Evolutionary conservation across 2,888 invertebrate genomes (phyloP).

Genomic region (Tillus elongatus): DNA sequence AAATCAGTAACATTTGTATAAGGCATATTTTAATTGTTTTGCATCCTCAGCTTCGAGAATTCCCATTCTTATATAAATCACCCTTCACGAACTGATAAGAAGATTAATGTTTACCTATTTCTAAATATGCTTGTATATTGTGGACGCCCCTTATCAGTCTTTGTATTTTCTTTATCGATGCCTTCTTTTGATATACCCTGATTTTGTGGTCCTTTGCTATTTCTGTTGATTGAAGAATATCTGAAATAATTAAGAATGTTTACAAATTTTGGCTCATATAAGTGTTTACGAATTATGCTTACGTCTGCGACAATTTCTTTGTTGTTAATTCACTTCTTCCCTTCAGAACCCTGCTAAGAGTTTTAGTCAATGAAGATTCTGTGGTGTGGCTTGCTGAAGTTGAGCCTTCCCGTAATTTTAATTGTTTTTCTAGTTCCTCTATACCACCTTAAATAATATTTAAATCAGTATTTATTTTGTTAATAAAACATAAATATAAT

Average conservation of each 20-base stretch:
- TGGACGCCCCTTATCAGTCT: slow-evolving; percentile 41
- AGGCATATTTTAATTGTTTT: too few relatives aligned
- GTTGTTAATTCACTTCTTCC: neutral
- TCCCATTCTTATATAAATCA: too few relatives aligned
- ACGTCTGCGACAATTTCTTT: too few relatives aligned
- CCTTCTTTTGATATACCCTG: slow-evolving; percentile 40
- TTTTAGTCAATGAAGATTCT: slow-evolving; percentile 61
- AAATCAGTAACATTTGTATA: too few relatives aligned
- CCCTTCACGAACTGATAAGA: too few relatives aligned
- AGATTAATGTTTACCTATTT: slow-evolving; percentile 30
- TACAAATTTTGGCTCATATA: slow-evolving; percentile 39
- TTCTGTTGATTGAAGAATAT: slow-evolving; percentile 51
- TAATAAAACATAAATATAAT: neutral
- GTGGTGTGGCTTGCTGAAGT: slow-evolving; percentile 39
- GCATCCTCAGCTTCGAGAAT: too few relatives aligned
- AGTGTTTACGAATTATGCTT: too few relatives aligned
- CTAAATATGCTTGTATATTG: slow-evolving; percentile 38
- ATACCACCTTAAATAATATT: slow-evolving; percentile 55
- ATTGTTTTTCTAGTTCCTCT: slow-evolving; percentile 74
- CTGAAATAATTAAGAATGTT: slow-evolving; percentile 18
- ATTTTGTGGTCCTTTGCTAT: slow-evolving; percentile 52
- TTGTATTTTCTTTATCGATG: slow-evolving; percentile 34
- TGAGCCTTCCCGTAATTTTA: slow-evolving; percentile 46
- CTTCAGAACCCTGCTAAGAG: slow-evolving; percentile 63
- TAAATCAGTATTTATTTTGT: slow-evolving; percentile 6